Evolutionary conservation across 2,113 vertebrate genomes (phyloP), one percentile per base, ranked within the genome.

Genomic region (Balaeniceps rex): DNA sequence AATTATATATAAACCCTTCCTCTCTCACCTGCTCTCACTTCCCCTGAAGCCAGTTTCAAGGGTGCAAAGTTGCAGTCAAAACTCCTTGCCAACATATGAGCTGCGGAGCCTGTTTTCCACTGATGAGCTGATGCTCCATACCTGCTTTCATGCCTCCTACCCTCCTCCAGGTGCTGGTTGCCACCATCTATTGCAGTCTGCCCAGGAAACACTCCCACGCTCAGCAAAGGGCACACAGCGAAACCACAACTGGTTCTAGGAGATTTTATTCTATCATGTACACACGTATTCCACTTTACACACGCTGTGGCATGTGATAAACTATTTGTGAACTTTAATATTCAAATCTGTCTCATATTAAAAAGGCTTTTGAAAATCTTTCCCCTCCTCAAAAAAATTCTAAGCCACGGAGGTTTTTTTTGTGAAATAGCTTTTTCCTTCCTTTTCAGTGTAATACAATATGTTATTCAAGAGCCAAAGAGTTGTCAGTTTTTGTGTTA

Each of bases 401-500:
- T 79, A 84, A 90, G 75, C 49, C 46, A n/a, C 2, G 5, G 34
- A 14, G 38, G 12, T 3, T 68, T 49, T 51, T 93, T 90, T 52
- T 78, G 28, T 64, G 70, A 81, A 97, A 81, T 60, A 47, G 63
- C 52, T 88, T 88, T 85, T 82, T 71, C 86, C 76, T 47, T 58
- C 63, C 71, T 38, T 95, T 93, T 88, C 79, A 87, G 4, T 54
- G 80, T 60, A 70, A 75, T 77, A 94, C 47, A 79, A 70, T 69
- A 17, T 12, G 68, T 52, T 85, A 95, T 88, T 87, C 77, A 77
- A 70, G 60, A 85, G 65, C n/a, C 76, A 72, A 89, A 87, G 68
- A 94, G 83, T 81, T 95, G 87, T 69, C 61, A 95, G 83, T 85
- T 93, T 93, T 86, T 89, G 64, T 94, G 95, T 95, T 87, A 76